Percentiles rank a stretch among this genome's conserved stretches.
These are phyloP conservation scores for human DNA, from an alignment of 2,113 vertebrate species.

Conservation along the genomic window DNA sequence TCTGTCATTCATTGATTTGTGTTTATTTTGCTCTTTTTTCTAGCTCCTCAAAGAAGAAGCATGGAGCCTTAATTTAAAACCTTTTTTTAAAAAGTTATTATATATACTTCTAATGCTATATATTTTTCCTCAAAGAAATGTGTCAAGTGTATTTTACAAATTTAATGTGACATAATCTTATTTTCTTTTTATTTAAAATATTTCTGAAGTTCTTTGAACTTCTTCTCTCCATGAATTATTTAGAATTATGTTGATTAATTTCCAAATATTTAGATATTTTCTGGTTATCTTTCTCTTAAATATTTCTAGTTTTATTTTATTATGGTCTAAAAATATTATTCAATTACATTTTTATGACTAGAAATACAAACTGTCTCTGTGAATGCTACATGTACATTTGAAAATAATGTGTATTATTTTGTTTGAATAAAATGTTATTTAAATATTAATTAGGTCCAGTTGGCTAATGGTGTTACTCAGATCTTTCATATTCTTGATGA, in stretches of 20 bases:
- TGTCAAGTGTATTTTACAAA: background rate
- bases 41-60: background rate
- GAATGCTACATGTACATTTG: background rate
- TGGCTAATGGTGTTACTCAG: background rate
- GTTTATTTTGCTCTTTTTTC: background rate
- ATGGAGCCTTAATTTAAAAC: background rate
- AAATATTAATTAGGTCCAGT: accelerated
- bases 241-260: background rate
- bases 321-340: background rate
- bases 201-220: background rate
- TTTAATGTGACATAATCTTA: background rate
- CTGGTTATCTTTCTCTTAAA: background rate
- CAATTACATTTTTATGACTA: background rate
- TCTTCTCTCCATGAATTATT: background rate
- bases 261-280: background rate
- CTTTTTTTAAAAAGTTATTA: background rate
- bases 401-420: accelerated
- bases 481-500: too few species aligned
- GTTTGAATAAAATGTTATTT: accelerated
- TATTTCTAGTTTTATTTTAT: background rate
- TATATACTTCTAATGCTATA: too few species aligned
- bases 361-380: background rate
- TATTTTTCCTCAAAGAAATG: background rate
- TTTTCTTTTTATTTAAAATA: background rate
- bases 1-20: background rate